Evolutionary conservation across 2,888 invertebrate genomes (phyloP).

Genomic region (Stenodema calcarata): DNA sequence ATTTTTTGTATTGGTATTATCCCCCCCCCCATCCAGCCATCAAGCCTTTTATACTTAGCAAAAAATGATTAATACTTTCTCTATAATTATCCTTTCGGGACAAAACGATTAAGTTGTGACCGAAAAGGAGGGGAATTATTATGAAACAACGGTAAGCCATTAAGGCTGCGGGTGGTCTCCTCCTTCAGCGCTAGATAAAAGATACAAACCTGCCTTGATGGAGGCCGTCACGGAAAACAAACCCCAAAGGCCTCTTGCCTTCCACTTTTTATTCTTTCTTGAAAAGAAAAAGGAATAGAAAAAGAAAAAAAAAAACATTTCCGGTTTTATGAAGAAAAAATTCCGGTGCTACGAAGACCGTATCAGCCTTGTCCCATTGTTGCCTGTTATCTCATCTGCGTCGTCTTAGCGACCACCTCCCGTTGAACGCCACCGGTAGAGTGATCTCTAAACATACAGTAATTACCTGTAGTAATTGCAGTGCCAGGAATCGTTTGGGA

Average conservation of each 20-base stretch:
- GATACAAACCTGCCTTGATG: conserved; percentile 16
- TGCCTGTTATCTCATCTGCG: neutral
- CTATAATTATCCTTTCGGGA: neutral
- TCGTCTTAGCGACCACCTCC: neutral
- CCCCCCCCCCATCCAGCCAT: neutral
- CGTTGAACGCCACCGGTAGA: neutral
- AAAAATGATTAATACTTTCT: neutral
- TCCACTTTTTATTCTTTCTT: neutral
- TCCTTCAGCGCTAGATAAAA: conserved; percentile 5
- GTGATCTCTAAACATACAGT: neutral
- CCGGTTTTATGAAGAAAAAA: neutral
- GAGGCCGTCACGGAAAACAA: conserved; percentile 10
- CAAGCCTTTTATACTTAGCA: neutral
- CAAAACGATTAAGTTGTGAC: conserved; percentile 5
- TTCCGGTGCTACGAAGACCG: neutral
- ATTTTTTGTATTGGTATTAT: neutral
- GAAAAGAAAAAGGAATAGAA: neutral
- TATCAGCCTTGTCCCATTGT: neutral
- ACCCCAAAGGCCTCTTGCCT: neutral
- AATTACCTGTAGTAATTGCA: neutral
- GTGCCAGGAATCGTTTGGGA: neutral
- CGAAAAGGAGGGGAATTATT: conserved; percentile 1
- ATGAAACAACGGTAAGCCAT: conserved; percentile 19
- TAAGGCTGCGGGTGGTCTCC: conserved; percentile 18
- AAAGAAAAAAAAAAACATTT: neutral